Conservation (phyloP, 2,888 invertebrate species). For the Uloborus plumipes region DNA sequence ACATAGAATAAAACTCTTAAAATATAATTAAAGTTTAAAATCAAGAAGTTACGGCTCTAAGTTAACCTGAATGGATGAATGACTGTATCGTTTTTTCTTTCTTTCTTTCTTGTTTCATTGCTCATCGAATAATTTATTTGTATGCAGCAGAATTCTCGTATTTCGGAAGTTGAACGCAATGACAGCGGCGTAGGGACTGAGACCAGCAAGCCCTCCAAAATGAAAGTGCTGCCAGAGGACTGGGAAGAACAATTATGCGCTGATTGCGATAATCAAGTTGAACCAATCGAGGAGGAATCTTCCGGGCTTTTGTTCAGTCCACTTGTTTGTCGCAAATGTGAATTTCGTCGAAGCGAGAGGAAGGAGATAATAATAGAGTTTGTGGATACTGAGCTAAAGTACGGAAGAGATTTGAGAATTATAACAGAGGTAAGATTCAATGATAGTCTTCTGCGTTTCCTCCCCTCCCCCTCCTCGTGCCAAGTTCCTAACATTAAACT, state of each 20-base stretch:
- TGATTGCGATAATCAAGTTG: constrained; percentile 87
- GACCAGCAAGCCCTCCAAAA: constrained; percentile 86
- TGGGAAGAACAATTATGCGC: constrained; percentile 83
- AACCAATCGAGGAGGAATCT: constrained; percentile 76
- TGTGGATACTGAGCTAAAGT: constrained; percentile 95
- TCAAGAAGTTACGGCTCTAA: no score
- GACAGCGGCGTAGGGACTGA: constrained; percentile 94
- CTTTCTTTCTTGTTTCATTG: no score
- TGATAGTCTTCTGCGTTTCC: no score
- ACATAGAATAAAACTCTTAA: no score
- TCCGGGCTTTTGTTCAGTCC: constrained; percentile 53
- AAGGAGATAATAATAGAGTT: constrained; percentile 96
- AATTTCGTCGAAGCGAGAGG: constrained; percentile 87
- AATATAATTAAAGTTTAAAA: no score
- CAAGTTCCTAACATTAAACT: no score
- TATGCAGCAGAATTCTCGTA: constrained; percentile 30
- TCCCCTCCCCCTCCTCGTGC: no score
- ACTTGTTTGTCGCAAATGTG: constrained; percentile 83
- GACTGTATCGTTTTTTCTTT: no score
- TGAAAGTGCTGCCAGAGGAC: constrained; percentile 69
- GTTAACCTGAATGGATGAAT: no score
- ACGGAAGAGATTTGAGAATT: constrained; percentile 91
- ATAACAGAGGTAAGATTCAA: constrained; percentile 80
- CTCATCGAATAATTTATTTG: neutral
- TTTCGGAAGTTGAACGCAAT: constrained; percentile 87